Evolutionary conservation across 1,140 invertebrate genomes (phyloP).

Genomic region (Hestina assimilis): DNA sequence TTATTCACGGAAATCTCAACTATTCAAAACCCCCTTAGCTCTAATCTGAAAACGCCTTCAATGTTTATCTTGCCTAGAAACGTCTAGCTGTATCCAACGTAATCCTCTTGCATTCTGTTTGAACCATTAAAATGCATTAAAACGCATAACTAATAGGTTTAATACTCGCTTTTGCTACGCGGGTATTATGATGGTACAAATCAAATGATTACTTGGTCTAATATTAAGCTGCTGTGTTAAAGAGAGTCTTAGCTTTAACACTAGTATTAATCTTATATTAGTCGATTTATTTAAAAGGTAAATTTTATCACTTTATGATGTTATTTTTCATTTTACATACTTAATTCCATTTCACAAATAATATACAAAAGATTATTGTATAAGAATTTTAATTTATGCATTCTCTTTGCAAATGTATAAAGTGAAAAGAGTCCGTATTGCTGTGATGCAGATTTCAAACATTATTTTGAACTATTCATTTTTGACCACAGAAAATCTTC

Average conservation of each 20-base stretch:
- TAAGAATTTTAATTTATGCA: no score
- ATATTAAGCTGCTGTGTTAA: not conserved
- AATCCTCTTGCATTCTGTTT: conserved; percentile 49
- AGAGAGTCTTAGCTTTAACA: not conserved
- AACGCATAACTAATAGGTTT: conserved; percentile 31
- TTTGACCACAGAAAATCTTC: no score
- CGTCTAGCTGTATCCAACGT: conserved; percentile 50
- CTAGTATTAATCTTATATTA: no score
- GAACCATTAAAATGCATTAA: conserved; percentile 53
- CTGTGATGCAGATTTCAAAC: no score
- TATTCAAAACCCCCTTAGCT: conserved; percentile 53
- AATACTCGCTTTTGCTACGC: not conserved
- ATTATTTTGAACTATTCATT: no score
- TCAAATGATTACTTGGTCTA: conserved; percentile 6
- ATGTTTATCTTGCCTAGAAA: conserved; percentile 67
- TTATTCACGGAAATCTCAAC: conserved; percentile 51
- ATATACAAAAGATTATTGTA: no score
- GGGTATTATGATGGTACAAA: conserved; percentile 2
- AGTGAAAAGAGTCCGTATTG: no score
- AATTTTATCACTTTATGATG: no score
- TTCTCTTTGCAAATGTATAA: no score
- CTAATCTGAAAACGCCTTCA: conserved; percentile 58
- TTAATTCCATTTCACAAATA: no score
- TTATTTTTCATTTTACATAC: no score
- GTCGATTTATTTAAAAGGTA: no score